A percentile compares a stretch with the other conserved stretches of the same genome.
These are phyloP conservation scores for Prochilodus magdalenae DNA, from an alignment of 2,113 vertebrate species.

Conservation along the genomic window DNA sequence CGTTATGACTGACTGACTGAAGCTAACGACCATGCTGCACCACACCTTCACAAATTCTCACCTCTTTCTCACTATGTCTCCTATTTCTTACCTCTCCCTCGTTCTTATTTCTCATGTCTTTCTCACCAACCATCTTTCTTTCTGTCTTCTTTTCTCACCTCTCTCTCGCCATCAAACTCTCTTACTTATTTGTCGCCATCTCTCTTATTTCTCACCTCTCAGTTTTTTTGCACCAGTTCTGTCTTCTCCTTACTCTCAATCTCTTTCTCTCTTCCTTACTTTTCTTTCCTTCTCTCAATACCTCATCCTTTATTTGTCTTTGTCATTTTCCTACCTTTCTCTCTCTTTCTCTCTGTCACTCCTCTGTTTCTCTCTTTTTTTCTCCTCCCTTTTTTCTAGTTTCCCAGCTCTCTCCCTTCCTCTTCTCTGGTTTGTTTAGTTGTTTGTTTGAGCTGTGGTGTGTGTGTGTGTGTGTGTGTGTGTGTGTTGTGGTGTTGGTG, in stretches of 20 bases:
- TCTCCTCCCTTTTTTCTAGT: too few species aligned
- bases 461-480: slow-evolving; percentile 13
- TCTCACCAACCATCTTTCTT: not conserved
- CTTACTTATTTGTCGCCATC: too few species aligned
- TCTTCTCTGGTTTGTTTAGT: not conserved
- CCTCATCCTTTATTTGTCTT: too few species aligned
- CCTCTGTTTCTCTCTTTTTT: too few species aligned
- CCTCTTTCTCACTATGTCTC: too few species aligned
- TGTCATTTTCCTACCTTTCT: too few species aligned
- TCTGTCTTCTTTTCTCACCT: not conserved
- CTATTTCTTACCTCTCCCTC: not conserved
- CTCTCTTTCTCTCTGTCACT: too few species aligned
- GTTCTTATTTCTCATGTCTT: not conserved
- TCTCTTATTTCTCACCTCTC: not conserved
- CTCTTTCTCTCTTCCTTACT: too few species aligned
- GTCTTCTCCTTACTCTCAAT: too few species aligned
- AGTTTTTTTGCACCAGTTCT: too few species aligned
- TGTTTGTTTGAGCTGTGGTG: slow-evolving; percentile 9
- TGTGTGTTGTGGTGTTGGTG: slow-evolving; percentile 8
- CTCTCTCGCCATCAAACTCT: not conserved
- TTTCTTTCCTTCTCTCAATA: too few species aligned
- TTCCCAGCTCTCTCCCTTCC: too few species aligned
- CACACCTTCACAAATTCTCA: slow-evolving; percentile 24
- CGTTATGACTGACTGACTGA: slow-evolving; percentile 34
- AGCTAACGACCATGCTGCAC: slow-evolving; percentile 29